Evolutionary conservation across 2,888 invertebrate genomes (phyloP), one percentile per base, ranked within the genome.

Genomic region (Agrochola lychnidis): DNA sequence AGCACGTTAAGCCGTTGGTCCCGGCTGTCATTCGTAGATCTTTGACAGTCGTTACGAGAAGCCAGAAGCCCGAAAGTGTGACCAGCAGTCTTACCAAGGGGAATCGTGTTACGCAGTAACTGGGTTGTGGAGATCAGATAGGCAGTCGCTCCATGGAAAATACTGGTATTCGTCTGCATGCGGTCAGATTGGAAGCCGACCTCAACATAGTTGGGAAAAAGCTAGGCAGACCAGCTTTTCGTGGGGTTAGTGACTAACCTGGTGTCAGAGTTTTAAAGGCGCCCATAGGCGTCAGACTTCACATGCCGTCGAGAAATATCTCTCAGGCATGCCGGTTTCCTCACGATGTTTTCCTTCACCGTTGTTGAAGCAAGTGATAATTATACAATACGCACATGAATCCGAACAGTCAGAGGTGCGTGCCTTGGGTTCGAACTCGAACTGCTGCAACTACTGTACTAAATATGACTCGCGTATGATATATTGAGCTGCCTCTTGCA

Each of bases 401-500:
- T 36, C 36, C 36, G 36, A 4, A 36, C 1, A 36, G 36, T 36
- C 36, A 36, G 36, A 36, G 36, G 36, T 36, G 4, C 36, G 36
- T 36, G 36, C 36, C 4, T 36, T 36, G 4, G 36, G 36, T 36
- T 36, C 36, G 36, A 36, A 36, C 36, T 30, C 36, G 36, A 36
- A 36, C 36, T 36, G 36, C 36, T 36, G 4, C 4, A 36, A 36
- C 36, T 36, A 4, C 36, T 16, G 25, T 48, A 22, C 48, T 7
- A 30, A 25, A 42, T 19, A 48, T 68, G 14, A 53, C 53, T 36
- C 16, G n/a, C 16, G 4, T 30, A 42, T 42, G 59, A 36, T 36
- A 42, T 45, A 1, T 53, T 53, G 22, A 40, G 79, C 12, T 25
- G 59, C 12, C 30, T 30, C 5, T 79, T 79, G 71, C 79, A 56